A percentile compares a stretch with the other conserved stretches of the same genome.
Conservation (phyloP, 2,797 vertebrate species). For the Cetoscarus ocellatus region DNA sequence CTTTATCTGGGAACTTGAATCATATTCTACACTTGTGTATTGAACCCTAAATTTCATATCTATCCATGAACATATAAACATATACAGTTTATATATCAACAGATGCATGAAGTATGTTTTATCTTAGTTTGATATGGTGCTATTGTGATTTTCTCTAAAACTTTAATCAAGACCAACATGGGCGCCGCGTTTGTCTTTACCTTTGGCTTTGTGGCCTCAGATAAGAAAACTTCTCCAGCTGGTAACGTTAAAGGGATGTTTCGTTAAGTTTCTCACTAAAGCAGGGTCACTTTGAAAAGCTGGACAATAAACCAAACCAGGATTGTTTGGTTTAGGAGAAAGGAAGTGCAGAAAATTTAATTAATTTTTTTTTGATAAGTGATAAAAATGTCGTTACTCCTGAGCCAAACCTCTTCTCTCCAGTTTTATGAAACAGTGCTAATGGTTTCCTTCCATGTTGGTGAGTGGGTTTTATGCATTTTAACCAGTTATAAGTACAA, state of each 20-base stretch:
- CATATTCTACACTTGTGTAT: conserved; percentile 71
- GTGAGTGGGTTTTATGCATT: too few relatives aligned
- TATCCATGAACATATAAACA: conserved; percentile 57
- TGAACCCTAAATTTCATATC: conserved; percentile 60
- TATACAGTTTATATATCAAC: conserved; percentile 50
- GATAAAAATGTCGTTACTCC: too few relatives aligned
- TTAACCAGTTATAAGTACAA: too few relatives aligned
- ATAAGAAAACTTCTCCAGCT: conserved; percentile 11
- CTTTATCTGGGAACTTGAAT: conserved; percentile 68
- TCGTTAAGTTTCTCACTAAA: conserved; percentile 18
- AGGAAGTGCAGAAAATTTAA: too few relatives aligned
- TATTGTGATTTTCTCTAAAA: conserved; percentile 71
- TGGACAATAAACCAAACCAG: too few relatives aligned
- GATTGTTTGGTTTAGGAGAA: too few relatives aligned
- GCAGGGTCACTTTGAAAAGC: not conserved
- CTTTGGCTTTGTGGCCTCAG: conserved; percentile 48
- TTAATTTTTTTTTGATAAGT: too few relatives aligned
- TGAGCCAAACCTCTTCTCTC: too few relatives aligned
- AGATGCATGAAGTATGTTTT: conserved; percentile 76
- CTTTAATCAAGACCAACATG: conserved; percentile 53
- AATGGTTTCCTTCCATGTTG: too few relatives aligned
- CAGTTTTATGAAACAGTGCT: too few relatives aligned
- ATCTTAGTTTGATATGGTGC: conserved; percentile 78
- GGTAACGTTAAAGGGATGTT: conserved; percentile 33
- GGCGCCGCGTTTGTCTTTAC: conserved; percentile 52